These are phyloP conservation scores for Leptoclinus maculatus DNA, from an alignment of 2,797 vertebrate genomes.

Conservation along the genomic window DNA sequence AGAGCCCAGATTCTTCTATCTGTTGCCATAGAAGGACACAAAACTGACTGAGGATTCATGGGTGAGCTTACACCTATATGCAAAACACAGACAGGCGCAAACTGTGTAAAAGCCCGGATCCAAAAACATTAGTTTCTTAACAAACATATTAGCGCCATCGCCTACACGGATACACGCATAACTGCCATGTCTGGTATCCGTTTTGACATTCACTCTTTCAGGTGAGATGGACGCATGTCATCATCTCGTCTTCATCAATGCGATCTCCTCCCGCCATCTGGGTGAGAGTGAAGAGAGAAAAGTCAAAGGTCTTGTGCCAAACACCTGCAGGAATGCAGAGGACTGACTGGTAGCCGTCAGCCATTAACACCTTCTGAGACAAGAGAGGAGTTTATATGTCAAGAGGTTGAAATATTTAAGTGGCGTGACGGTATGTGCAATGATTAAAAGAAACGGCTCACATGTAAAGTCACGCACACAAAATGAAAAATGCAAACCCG, in stretches of 20 bases:
- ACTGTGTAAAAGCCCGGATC: not conserved
- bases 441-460: conserved; percentile 45
- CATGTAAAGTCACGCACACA: conserved; percentile 39
- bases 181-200: conserved; percentile 25
- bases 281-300: conserved; percentile 54
- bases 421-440: conserved; percentile 43
- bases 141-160: not conserved
- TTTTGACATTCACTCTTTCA: conserved; percentile 55
- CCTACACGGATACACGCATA: conserved; percentile 12
- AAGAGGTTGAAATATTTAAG: conserved; percentile 59
- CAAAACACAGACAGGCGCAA: conserved; percentile 5
- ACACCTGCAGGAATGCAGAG: conserved; percentile 67
- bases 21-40: conserved; percentile 61
- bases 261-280: conserved; percentile 39
- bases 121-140: conserved; percentile 1
- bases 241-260: conserved; percentile 43
- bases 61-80: not conserved
- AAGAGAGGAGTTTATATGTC: conserved; percentile 64
- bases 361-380: conserved; percentile 51
- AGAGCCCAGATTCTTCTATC: conserved; percentile 75
- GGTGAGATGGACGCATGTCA: conserved; percentile 47
- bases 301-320: conserved; percentile 59
- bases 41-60: not conserved
- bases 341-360: conserved; percentile 31
- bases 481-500: conserved; percentile 17